phyloP scores from a whole-genome alignment of 2,113 vertebrate genomes.

The Anoura caudifer region DNA sequence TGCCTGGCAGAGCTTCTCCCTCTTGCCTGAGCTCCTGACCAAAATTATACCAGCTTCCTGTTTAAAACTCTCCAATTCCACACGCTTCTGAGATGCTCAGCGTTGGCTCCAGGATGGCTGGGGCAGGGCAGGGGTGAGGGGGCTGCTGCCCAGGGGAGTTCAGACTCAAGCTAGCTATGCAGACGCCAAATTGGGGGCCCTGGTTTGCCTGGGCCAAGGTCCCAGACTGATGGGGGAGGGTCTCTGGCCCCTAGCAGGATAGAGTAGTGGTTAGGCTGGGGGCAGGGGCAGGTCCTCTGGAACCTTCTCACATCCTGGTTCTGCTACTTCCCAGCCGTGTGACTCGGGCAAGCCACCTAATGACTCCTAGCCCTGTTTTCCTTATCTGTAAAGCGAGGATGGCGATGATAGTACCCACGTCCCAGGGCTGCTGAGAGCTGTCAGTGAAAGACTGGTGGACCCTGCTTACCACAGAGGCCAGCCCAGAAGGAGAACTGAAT shows the following conservation, averaged over 20 bases:
- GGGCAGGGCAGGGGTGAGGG: background rate
- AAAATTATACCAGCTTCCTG: constrained; percentile 74
- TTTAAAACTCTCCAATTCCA: constrained; percentile 26
- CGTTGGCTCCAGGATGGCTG: background rate
- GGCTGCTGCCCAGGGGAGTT: background rate
- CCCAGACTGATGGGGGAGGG: background rate
- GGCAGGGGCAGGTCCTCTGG: background rate
- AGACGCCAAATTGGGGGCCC: background rate
- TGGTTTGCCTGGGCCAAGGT: background rate
- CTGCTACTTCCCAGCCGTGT: background rate
- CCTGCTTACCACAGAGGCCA: rapidly evolving
- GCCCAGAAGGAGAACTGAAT: background rate
- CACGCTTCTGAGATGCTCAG: background rate
- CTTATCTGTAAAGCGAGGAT: background rate
- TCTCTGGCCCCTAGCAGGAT: no score
- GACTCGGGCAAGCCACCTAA: background rate
- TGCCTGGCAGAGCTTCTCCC: constrained; percentile 17
- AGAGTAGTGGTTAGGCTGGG: background rate
- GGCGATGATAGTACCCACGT: rapidly evolving
- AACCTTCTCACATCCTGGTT: background rate
- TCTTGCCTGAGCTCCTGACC: constrained; percentile 57
- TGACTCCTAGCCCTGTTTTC: background rate
- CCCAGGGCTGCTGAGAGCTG: background rate
- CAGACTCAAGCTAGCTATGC: background rate
- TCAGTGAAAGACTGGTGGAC: background rate